Base-by-base conservation (phyloP, 2,797 vertebrate genomes). In the Etheostoma nigrum region DNA sequence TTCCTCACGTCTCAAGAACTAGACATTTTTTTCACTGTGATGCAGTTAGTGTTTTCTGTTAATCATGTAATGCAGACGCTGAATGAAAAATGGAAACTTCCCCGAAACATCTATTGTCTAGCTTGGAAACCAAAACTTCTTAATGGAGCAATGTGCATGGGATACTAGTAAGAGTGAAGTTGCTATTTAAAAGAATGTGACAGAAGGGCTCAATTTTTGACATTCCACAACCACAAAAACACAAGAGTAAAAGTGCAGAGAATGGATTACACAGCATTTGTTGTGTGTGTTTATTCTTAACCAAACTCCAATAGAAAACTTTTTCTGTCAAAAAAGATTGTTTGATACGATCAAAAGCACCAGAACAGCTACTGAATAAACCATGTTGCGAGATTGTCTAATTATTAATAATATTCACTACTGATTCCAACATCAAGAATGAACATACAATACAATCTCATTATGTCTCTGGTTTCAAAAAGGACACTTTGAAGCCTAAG, bases 1-100 rank as follows among this genome's bases (percentile, higher is more conserved):
- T 42, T 86, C 49, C 36, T 71, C 58, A 15, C n/a, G 36, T 42
- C 47, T 47, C 27, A 33, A 67, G 3, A 49, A 61, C 19, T 19
- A 8, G 15, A 74, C 16, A 33, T 62, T 16, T 48, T 48, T 21
- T 30, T 67, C 18, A 25, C 70, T 51, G 18, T 47, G 64, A 71
- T 51, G n/a, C 30, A 36, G 45, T 49, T n/a, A 40, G 51, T 59
- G 4, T 72, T 59, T 51, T 48, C 1, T 47, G 21, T 53, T 55
- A 1, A 10, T 67, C 14, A 33, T 33, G 23, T 13, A 64, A 19
- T 59, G 12, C 21, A 53, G 52, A 51, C 27, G 14, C 15, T 54
- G 15, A 10, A 57, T 57, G 44, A 51, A 25, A 62, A 61, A 33
- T 48, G 16, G 5, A 33, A 76, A 18, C 33, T 30, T 25, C 5